phyloP scores from a whole-genome alignment of 2,888 invertebrate species.

The Nephrotoma appendiculata region DNA sequence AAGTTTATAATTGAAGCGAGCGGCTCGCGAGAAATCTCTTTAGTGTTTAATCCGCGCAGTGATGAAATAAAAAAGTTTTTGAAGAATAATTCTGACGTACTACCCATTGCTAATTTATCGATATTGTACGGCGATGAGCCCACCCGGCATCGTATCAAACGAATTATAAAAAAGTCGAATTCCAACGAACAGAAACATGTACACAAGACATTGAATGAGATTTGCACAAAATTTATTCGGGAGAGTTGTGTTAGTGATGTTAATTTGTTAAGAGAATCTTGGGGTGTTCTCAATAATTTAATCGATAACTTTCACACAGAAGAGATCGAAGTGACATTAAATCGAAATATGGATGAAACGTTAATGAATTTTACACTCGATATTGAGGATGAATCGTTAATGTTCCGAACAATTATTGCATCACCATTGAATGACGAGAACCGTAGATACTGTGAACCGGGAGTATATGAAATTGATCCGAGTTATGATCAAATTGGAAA shows the following conservation, averaged over 20 bases:
- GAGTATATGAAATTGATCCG: constrained; percentile 17
- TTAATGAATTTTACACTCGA: constrained; percentile 22
- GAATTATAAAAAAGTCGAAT: constrained; percentile 21
- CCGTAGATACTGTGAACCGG: constrained; percentile 24
- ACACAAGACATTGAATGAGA: constrained; percentile 19
- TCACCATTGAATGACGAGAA: constrained; percentile 12
- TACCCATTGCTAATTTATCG: constrained; percentile 34
- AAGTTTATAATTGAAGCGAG: constrained; percentile 33
- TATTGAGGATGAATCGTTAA: constrained; percentile 25
- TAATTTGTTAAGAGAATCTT: neutral
- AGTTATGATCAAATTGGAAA: constrained; percentile 9
- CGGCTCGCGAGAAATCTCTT: constrained; percentile 25
- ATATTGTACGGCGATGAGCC: constrained; percentile 38
- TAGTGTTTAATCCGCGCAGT: constrained; percentile 34
- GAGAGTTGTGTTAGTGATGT: neutral
- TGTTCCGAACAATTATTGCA: constrained; percentile 24
- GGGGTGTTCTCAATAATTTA: constrained; percentile 22
- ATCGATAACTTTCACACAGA: constrained; percentile 22
- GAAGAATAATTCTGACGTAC: constrained; percentile 25
- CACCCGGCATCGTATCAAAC: constrained; percentile 30
- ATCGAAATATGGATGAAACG: constrained; percentile 25
- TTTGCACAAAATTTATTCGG: constrained; percentile 20
- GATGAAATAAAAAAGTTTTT: constrained; percentile 32
- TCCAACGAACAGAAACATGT: constrained; percentile 20
- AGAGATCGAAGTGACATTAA: constrained; percentile 27